Base-by-base conservation (phyloP, 2,888 invertebrate species). In the Apomyelois bistriatella region DNA sequence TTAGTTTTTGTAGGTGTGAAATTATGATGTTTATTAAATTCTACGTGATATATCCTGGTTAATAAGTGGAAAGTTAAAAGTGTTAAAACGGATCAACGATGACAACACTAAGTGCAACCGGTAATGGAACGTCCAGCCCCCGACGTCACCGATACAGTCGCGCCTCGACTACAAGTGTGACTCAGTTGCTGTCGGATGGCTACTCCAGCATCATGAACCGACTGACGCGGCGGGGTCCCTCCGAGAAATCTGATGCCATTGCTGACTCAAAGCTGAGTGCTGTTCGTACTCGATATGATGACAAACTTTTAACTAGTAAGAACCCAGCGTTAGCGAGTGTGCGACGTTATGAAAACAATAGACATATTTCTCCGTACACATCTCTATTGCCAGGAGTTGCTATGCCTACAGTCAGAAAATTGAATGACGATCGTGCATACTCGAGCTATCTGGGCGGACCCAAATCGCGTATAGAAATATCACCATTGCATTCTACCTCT, bases 171-270 rank as follows among this genome's bases (percentile, higher is more conserved):
- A 92, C 94, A 48, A 96, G 96, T 86, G 96, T 97, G 67, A 95
- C 96, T 61, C 97, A 97, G 84, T 90, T 97, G 70, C 90, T 97
- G 66, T 95, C 94, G 65, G 97, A 97, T 79, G 96, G 96, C 66
- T 97, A 96, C 85, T 95, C 95, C 72, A 97, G 93, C 85, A 92
- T 97, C 64, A 92, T 97, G 69, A 96, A 96, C 77, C 92, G 96
- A 63, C 91, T 97, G 70, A 94, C 94, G 35, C 92, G 95, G 60
- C 93, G 96, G 58, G 95, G 95, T 48, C 95, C 96, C 38, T 96
- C 96, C 49, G 94, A 93, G 83, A 92, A 92, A 80, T 85, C 86
- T 62, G 93, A 92, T 72, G 82, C 84, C 58, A 60, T 76, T 52
- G 65, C 76, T 37, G 85, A 88, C 54, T 63, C 78, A 8, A 89